Evolutionary conservation across 2,797 vertebrate genomes (phyloP).

Genomic region (Leptodactylus fallax): DNA sequence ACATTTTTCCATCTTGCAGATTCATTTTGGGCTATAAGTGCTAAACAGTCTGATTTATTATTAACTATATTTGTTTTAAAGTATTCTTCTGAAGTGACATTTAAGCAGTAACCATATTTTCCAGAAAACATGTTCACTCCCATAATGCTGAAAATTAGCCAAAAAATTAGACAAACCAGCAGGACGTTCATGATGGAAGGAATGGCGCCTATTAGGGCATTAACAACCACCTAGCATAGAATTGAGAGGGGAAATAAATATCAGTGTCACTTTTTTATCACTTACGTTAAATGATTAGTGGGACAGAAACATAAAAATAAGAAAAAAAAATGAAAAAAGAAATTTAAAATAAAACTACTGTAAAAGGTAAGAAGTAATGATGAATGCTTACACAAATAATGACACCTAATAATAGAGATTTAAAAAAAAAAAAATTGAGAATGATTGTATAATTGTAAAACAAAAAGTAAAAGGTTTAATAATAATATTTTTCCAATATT

Average conservation of each 20-base stretch:
- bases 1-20: slow-evolving; percentile 85
- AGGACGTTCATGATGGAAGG: slow-evolving; percentile 99
- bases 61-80: slow-evolving; percentile 71
- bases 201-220: slow-evolving; percentile 95
- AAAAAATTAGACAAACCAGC: slow-evolving; percentile 98
- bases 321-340: background rate
- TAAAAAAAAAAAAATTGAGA: slow-evolving; percentile 66
- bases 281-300: background rate
- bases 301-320: background rate
- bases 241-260: slow-evolving; percentile 66
- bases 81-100: slow-evolving; percentile 70
- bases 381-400: background rate
- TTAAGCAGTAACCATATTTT: slow-evolving; percentile 86
- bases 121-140: slow-evolving; percentile 97
- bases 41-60: slow-evolving; percentile 73
- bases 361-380: background rate
- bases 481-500: slow-evolving; percentile 40
- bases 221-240: slow-evolving; percentile 91
- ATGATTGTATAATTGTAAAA: slow-evolving; percentile 8
- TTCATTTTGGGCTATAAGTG: slow-evolving; percentile 70
- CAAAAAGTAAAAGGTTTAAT: slow-evolving; percentile 62
- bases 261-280: slow-evolving; percentile 50
- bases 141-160: slow-evolving; percentile 99
- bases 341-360: too few species aligned
- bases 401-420: slow-evolving; percentile 22